Percentiles rank a stretch among this genome's conserved stretches.
phyloP scores from a whole-genome alignment of 2,888 invertebrate species.

The Phaedon cochleariae region DNA sequence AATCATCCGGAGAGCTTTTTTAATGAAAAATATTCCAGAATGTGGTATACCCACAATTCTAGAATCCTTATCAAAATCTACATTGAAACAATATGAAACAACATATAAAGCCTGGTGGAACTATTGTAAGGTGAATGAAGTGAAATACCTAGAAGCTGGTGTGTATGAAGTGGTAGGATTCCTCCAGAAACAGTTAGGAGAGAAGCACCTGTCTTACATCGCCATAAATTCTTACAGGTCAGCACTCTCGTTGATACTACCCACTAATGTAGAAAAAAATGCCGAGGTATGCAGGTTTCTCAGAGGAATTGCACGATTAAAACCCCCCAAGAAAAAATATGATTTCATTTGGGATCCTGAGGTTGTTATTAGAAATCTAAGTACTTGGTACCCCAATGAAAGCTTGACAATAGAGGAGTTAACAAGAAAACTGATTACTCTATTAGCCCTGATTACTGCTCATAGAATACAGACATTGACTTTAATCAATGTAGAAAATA shows the following conservation, averaged over 20 bases:
- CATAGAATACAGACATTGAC: constrained; percentile 34
- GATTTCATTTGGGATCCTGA: constrained; percentile 48
- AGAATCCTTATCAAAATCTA: neutral
- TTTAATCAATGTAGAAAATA: constrained; percentile 32
- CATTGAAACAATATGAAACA: neutral
- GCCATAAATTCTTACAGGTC: constrained; percentile 45
- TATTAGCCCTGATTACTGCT: constrained; percentile 41
- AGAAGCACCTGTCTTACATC: constrained; percentile 43
- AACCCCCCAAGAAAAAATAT: constrained; percentile 41
- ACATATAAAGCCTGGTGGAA: neutral
- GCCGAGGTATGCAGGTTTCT: constrained; percentile 41
- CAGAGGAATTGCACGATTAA: constrained; percentile 39
- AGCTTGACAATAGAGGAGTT: constrained; percentile 27
- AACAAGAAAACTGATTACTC: constrained; percentile 40
- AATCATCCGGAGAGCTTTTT: neutral
- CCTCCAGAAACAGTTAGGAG: no score
- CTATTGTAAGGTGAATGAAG: neutral
- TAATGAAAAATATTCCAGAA: neutral
- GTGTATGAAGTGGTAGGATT: neutral
- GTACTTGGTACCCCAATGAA: constrained; percentile 3
- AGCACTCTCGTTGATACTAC: constrained; percentile 42
- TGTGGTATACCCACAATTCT: neutral
- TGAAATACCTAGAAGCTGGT: neutral
- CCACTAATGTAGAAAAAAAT: constrained; percentile 31
- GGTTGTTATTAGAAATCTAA: constrained; percentile 29